These are phyloP conservation scores for Sebastes schlegelii DNA, from an alignment of 2,113 vertebrate species.

Conservation along the genomic window DNA sequence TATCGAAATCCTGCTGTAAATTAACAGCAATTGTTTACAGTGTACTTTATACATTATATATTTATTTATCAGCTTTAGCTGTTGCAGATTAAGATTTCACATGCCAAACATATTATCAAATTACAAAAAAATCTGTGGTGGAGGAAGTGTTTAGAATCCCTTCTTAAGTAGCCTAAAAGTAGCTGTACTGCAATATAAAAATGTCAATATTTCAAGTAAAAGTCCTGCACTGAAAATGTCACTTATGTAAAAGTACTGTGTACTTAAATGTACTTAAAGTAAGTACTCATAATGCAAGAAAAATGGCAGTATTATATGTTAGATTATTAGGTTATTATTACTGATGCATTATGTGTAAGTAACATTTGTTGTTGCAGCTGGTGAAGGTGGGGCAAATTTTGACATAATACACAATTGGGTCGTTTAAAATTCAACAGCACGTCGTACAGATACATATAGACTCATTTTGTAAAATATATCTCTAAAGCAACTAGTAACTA, in stretches of 20 bases:
- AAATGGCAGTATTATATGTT: neutral
- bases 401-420: neutral
- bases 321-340: neutral
- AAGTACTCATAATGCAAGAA: neutral
- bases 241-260: neutral
- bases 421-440: neutral
- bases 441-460: neutral
- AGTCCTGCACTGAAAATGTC: too few species aligned
- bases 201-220: neutral
- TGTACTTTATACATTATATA: neutral
- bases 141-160: neutral
- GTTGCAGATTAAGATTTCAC: neutral
- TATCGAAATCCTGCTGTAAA: too few species aligned
- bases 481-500: neutral
- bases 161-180: neutral
- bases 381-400: neutral
- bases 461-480: neutral
- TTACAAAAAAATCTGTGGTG: neutral
- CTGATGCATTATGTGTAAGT: neutral
- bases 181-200: neutral
- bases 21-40: too few species aligned
- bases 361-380: neutral
- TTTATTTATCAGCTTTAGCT: neutral
- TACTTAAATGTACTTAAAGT: neutral
- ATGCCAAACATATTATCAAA: neutral